phyloP scores from a whole-genome alignment of 1,140 invertebrate species.

The Drosophila grimshawi region DNA sequence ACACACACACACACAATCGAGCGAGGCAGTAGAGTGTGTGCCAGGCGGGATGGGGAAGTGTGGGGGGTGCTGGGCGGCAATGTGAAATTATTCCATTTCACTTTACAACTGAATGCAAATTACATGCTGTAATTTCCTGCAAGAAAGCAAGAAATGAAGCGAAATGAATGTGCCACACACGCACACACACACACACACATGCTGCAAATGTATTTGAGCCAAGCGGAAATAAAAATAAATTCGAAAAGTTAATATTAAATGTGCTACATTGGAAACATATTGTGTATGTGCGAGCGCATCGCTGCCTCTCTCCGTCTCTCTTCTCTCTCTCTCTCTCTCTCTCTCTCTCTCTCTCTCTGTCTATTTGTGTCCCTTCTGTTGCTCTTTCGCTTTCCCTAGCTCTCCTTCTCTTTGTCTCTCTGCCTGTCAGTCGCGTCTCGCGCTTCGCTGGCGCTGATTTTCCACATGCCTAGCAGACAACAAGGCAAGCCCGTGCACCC shows the following conservation, averaged over 20 bases:
- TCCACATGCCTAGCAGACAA: slow-evolving; percentile 78
- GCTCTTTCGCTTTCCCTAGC: background rate
- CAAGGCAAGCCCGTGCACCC: slow-evolving; percentile 40
- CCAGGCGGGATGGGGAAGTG: too few relatives aligned
- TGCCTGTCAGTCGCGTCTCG: slow-evolving; percentile 22
- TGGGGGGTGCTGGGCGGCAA: slow-evolving; percentile 34
- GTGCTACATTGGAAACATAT: slow-evolving; percentile 82
- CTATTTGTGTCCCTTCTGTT: background rate
- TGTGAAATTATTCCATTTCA: slow-evolving; percentile 83
- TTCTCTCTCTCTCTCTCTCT: background rate
- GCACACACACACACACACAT: slow-evolving; percentile 38
- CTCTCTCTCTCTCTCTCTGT: slow-evolving; percentile 9
- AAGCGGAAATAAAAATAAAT: slow-evolving; percentile 81
- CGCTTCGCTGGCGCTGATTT: slow-evolving; percentile 74
- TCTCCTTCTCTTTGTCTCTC: background rate
- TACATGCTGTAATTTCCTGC: slow-evolving; percentile 82
- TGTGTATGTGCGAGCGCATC: slow-evolving; percentile 18
- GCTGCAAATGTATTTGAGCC: slow-evolving; percentile 64
- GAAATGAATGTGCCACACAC: slow-evolving; percentile 77
- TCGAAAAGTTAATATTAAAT: slow-evolving; percentile 83
- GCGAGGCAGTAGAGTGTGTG: slow-evolving; percentile 1
- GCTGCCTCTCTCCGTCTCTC: background rate
- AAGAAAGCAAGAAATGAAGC: slow-evolving; percentile 81
- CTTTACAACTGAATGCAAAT: slow-evolving; percentile 83
- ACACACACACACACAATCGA: slow-evolving; percentile 9